phyloP scores from a whole-genome alignment of 2,888 invertebrate species.

The Sinotaia quadrata region DNA sequence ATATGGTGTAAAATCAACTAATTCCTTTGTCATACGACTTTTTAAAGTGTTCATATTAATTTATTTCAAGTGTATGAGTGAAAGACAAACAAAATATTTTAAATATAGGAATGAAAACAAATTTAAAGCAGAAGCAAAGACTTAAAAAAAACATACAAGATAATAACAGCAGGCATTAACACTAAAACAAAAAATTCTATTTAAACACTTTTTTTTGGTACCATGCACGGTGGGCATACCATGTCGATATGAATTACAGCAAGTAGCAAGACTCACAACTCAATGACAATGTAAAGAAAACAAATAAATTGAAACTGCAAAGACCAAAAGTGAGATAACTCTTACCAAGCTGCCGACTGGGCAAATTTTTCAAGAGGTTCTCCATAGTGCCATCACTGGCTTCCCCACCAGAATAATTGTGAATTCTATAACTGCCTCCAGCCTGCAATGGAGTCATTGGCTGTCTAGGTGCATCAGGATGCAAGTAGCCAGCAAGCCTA shows the following conservation, averaged over 20 bases:
- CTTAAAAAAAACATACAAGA: too few relatives aligned
- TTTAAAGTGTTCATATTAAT: too few relatives aligned
- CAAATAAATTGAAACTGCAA: background rate
- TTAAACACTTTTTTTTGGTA: too few relatives aligned
- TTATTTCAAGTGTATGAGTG: too few relatives aligned
- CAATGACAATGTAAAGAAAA: background rate
- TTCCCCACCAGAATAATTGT: background rate
- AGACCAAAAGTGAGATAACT: background rate
- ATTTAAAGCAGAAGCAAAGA: too few relatives aligned
- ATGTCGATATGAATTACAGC: background rate
- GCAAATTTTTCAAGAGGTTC: conserved; percentile 29
- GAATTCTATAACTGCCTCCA: background rate
- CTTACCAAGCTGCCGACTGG: conserved; percentile 37
- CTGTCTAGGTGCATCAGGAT: background rate
- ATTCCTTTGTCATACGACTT: too few relatives aligned
- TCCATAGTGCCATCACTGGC: conserved; percentile 25
- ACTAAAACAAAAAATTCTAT: too few relatives aligned
- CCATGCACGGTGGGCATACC: too few relatives aligned
- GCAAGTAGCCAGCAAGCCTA: conserved; percentile 5
- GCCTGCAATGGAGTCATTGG: background rate
- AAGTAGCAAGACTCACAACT: background rate
- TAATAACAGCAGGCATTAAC: too few relatives aligned
- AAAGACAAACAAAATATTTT: too few relatives aligned
- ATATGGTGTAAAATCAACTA: too few relatives aligned
- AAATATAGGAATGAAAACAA: too few relatives aligned